A percentile compares a stretch with the other conserved stretches of the same genome.
phyloP scores from a whole-genome alignment of 2,888 invertebrate genomes.

The Eupithecia pulchellata region DNA sequence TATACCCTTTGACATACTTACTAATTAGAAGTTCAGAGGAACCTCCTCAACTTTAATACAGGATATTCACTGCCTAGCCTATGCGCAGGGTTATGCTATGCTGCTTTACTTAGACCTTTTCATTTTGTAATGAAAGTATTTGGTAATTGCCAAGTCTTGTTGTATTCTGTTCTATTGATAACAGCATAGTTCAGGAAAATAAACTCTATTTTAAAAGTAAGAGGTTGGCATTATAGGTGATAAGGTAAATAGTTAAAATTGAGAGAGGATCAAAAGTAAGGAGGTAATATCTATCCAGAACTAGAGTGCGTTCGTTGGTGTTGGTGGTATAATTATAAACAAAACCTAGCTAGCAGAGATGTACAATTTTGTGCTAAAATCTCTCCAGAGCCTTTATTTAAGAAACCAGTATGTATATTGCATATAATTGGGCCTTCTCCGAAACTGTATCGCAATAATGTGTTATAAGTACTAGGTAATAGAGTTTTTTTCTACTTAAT shows the following conservation, averaged over 20 bases:
- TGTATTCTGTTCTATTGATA: background rate
- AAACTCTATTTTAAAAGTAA: background rate
- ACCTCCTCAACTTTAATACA: background rate
- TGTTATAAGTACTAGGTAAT: background rate
- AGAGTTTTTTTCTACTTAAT: background rate
- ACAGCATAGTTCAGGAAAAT: background rate
- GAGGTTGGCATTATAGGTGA: background rate
- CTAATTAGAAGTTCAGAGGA: conserved; percentile 7
- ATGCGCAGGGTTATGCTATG: background rate
- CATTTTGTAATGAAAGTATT: background rate
- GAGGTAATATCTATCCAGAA: background rate
- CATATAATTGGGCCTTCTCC: background rate
- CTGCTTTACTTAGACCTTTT: background rate
- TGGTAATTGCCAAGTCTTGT: background rate
- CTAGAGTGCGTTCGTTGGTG: background rate
- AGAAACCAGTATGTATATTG: background rate
- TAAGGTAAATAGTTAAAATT: background rate
- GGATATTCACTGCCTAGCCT: background rate
- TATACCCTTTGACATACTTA: conserved; percentile 47
- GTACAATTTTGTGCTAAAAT: background rate
- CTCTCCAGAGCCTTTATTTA: background rate
- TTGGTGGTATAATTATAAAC: background rate
- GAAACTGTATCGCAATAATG: background rate
- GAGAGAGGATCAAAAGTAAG: background rate
- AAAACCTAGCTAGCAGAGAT: background rate